Conservation (phyloP, 2,888 invertebrate species). For the Pristionchus fissidentatus region DNA sequence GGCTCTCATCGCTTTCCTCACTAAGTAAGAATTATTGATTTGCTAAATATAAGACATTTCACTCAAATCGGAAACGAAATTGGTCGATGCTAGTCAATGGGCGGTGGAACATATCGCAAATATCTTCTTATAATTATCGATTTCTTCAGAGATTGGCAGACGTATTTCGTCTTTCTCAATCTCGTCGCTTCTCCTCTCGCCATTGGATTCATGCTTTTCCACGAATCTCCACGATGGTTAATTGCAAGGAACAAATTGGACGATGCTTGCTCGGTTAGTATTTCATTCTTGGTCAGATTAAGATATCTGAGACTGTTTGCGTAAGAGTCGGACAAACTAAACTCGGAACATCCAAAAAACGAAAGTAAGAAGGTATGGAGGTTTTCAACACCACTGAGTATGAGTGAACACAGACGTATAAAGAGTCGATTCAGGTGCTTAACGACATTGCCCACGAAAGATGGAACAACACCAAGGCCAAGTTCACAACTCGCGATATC, state of each 20-base stretch:
- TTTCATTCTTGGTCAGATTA: too few relatives aligned
- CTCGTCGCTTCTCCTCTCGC: slow-evolving; percentile 67
- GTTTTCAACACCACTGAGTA: background rate
- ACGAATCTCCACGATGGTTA: slow-evolving; percentile 71
- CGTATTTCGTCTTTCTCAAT: slow-evolving; percentile 72
- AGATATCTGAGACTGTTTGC: too few relatives aligned
- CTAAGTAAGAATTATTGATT: slow-evolving; percentile 49
- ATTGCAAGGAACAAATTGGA: slow-evolving; percentile 64
- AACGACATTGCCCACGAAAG: slow-evolving; percentile 71
- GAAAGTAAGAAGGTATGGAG: background rate
- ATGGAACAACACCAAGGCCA: slow-evolving; percentile 70
- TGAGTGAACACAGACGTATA: background rate
- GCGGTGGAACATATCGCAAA: too few relatives aligned
- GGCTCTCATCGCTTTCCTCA: slow-evolving; percentile 69
- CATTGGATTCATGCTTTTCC: slow-evolving; percentile 71
- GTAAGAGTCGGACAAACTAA: too few relatives aligned
- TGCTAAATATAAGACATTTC: background rate
- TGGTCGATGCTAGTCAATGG: too few relatives aligned
- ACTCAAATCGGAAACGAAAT: too few relatives aligned
- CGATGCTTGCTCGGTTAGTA: slow-evolving; percentile 66
- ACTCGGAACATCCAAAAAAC: too few relatives aligned
- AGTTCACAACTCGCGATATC: slow-evolving; percentile 65
- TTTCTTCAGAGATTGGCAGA: slow-evolving; percentile 64
- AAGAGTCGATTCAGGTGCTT: slow-evolving; percentile 57
- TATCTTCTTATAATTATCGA: too few relatives aligned